Conservation (phyloP, 1,140 invertebrate species). For the Aphelinus certus region DNA sequence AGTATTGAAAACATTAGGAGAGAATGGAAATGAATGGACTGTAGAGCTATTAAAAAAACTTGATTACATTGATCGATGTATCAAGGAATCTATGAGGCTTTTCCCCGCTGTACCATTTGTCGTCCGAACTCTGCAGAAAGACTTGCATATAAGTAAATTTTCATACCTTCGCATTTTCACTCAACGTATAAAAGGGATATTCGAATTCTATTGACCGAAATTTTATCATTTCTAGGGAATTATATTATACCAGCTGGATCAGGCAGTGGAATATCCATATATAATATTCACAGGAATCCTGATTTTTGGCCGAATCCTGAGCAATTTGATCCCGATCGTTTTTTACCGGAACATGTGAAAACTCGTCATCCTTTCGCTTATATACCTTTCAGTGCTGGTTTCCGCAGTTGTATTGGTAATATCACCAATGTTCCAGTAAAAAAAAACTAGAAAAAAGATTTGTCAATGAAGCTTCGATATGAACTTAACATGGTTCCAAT, state of each 20-base stretch:
- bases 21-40: slow-evolving; percentile 48
- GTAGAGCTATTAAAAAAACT: slow-evolving; percentile 71
- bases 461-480: too few species aligned
- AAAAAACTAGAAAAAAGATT: too few species aligned
- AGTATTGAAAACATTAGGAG: slow-evolving; percentile 34
- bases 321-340: slow-evolving; percentile 78
- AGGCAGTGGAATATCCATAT: slow-evolving; percentile 61
- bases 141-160: slow-evolving; percentile 56
- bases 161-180: neutral
- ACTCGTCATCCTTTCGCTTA: slow-evolving; percentile 56
- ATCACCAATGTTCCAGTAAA: too few species aligned
- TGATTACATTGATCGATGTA: slow-evolving; percentile 74
- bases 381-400: slow-evolving; percentile 77
- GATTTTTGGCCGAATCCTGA: slow-evolving; percentile 76
- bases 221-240: slow-evolving; percentile 2
- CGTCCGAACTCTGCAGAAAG: slow-evolving; percentile 68
- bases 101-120: slow-evolving; percentile 78
- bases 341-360: slow-evolving; percentile 66
- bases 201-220: neutral
- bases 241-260: slow-evolving; percentile 56
- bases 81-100: slow-evolving; percentile 73
- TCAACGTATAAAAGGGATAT: neutral
- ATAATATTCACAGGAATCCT: slow-evolving; percentile 72
- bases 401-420: slow-evolving; percentile 76
- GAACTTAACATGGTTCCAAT: too few species aligned